A percentile compares a stretch with the other conserved stretches of the same genome.
Evolutionary conservation across 1,140 invertebrate genomes (phyloP).

Genomic region (Habropoda laboriosa): DNA sequence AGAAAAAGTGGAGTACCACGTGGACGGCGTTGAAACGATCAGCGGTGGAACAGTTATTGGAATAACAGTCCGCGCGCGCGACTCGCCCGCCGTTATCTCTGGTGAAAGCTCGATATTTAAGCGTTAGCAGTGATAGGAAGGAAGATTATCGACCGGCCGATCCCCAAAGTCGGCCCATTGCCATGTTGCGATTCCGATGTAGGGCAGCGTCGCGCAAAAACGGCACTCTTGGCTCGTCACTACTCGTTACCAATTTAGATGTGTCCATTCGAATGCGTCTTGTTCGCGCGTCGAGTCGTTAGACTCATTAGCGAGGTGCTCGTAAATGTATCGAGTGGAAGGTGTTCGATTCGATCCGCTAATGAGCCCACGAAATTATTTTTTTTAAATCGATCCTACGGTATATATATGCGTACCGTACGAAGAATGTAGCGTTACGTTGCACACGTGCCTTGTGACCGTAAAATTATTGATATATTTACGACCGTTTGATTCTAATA

Average conservation of each 20-base stretch:
- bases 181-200: conserved; percentile 54
- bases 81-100: too few relatives aligned
- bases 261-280: conserved; percentile 71
- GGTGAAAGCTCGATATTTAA: conserved; percentile 34
- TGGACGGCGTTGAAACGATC: background rate
- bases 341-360: conserved; percentile 16
- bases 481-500: background rate
- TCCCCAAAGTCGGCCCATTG: conserved; percentile 41
- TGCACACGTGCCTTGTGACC: background rate
- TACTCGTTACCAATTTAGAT: conserved; percentile 71
- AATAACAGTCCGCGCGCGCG: background rate
- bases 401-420: too few relatives aligned
- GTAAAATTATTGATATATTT: background rate
- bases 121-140: conserved; percentile 51
- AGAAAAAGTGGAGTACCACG: background rate
- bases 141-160: conserved; percentile 58
- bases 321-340: conserved; percentile 39
- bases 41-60: background rate
- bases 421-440: background rate
- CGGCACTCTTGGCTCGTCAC: conserved; percentile 70
- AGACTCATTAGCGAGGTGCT: conserved; percentile 60
- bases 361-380: conserved; percentile 13
- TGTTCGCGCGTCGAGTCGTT: conserved; percentile 58
- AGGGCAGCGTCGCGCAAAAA: conserved; percentile 59
- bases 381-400: conserved; percentile 1